phyloP scores from a whole-genome alignment of 2,113 vertebrate genomes.

The Anthoscopus minutus region DNA sequence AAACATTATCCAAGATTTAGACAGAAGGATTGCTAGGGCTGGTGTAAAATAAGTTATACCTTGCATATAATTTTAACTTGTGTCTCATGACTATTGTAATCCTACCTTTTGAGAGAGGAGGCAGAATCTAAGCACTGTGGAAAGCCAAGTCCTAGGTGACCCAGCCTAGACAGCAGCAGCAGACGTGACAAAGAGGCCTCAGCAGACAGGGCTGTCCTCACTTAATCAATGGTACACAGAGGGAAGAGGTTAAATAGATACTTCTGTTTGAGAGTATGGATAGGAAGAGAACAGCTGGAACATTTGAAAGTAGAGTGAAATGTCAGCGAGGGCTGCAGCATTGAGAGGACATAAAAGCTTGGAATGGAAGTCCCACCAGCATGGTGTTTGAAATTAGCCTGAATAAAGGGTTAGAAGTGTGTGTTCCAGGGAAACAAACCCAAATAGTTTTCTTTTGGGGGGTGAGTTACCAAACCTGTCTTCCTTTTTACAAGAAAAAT shows the following conservation, averaged over 20 bases:
- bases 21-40: neutral
- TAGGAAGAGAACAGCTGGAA: neutral
- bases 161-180: neutral
- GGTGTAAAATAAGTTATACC: neutral
- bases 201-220: neutral
- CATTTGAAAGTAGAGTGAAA: neutral
- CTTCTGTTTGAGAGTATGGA: neutral
- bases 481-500: neutral
- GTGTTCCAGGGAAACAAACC: neutral
- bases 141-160: neutral
- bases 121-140: neutral
- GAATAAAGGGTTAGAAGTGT: neutral
- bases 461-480: neutral
- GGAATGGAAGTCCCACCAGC: neutral
- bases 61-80: neutral
- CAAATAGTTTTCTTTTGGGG: neutral
- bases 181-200: neutral
- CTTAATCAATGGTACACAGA: neutral
- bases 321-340: neutral
- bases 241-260: neutral
- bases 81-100: neutral
- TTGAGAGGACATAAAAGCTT: neutral
- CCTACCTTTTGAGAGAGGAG: neutral
- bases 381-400: neutral
- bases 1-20: neutral